phyloP scores from a whole-genome alignment of 2,797 vertebrate species.

The Micropoecilia bifurca region DNA sequence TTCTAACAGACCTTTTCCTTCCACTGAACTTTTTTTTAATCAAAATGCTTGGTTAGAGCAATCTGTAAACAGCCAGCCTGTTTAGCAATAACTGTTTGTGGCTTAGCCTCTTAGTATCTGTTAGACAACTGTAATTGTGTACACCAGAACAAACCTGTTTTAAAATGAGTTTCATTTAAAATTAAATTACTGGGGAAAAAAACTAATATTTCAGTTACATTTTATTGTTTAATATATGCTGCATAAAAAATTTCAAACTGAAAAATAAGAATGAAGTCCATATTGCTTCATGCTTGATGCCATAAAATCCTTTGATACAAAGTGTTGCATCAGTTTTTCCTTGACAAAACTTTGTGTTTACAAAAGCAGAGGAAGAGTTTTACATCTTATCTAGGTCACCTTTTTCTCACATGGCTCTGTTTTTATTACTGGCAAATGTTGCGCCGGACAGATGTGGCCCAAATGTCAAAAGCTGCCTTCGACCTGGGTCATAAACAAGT shows the following conservation, averaged over 20 bases:
- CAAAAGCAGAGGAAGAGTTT: neutral
- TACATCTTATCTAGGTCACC: constrained; percentile 1
- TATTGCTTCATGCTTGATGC: neutral
- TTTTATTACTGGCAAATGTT: neutral
- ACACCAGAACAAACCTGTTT: neutral
- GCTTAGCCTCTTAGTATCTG: neutral
- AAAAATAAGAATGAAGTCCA: neutral
- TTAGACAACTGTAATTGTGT: neutral
- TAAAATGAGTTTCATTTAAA: neutral
- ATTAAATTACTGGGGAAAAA: neutral
- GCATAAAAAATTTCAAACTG: neutral
- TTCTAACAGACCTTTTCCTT: neutral
- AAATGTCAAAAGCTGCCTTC: neutral
- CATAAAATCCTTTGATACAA: neutral
- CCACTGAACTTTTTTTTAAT: neutral
- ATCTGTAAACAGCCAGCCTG: too few relatives aligned
- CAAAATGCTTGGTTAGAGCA: too few relatives aligned
- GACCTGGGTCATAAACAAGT: neutral
- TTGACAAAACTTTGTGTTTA: neutral
- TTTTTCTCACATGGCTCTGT: neutral
- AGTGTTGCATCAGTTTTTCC: neutral
- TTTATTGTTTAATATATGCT: neutral
- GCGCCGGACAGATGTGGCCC: neutral
- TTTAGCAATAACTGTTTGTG: neutral
- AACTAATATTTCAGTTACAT: neutral